Evolutionary conservation across 2,113 vertebrate species (phyloP).

Genomic region (Lates calcarifer): DNA sequence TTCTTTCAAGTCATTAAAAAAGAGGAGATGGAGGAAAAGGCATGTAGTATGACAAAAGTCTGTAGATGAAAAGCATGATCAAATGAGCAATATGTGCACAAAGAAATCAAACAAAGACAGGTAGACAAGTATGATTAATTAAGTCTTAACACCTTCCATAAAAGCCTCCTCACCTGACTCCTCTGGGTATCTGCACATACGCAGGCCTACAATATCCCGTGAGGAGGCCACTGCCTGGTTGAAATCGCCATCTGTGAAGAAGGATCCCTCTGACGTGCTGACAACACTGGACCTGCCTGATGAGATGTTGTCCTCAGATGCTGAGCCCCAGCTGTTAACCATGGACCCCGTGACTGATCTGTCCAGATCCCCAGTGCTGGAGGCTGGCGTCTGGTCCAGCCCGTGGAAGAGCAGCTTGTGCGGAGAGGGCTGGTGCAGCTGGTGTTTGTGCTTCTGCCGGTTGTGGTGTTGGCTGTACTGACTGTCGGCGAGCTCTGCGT

Average conservation of each 20-base stretch:
- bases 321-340: conserved; percentile 98
- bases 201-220: conserved; percentile 90
- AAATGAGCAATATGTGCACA: background rate
- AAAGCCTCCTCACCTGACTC: conserved; percentile 72
- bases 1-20: too few relatives aligned
- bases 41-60: too few relatives aligned
- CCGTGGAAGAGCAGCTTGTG: conserved; percentile 88
- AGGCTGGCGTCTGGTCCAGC: conserved; percentile 93
- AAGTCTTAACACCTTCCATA: background rate
- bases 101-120: background rate
- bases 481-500: conserved; percentile 86
- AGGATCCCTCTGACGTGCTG: conserved; percentile 94
- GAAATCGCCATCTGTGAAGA: conserved; percentile 96
- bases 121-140: background rate
- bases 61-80: too few relatives aligned
- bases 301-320: conserved; percentile 95
- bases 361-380: conserved; percentile 93
- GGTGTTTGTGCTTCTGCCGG: conserved; percentile 72
- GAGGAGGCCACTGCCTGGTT: conserved; percentile 91
- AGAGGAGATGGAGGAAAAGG: too few relatives aligned
- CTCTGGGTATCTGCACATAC: conserved; percentile 88
- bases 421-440: conserved; percentile 66
- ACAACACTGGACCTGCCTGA: conserved; percentile 92
- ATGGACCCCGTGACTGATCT: conserved; percentile 95
- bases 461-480: conserved; percentile 64